Evolutionary conservation across 2,113 vertebrate genomes (phyloP).

Genomic region (Scophthalmus maximus): DNA sequence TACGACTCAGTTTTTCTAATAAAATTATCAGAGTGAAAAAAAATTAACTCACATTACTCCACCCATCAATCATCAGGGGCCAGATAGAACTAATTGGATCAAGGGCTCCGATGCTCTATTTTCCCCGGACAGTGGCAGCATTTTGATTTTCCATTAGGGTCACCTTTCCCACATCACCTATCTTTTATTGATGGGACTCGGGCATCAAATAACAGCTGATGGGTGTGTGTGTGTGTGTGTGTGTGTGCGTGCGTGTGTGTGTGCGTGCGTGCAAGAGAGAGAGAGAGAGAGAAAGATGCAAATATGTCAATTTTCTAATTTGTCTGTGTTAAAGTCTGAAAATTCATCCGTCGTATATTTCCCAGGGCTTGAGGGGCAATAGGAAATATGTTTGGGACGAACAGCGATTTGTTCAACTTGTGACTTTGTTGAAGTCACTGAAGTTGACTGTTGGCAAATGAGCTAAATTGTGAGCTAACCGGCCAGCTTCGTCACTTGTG

Average conservation of each 20-base stretch:
- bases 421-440: too few species aligned
- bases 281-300: not conserved
- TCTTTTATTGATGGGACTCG: conserved; percentile 31
- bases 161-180: conserved; percentile 36
- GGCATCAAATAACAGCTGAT: conserved; percentile 32
- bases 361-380: not conserved
- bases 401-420: too few species aligned
- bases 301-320: conserved; percentile 1
- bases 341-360: conserved; percentile 22
- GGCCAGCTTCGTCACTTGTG: not conserved
- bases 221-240: not conserved
- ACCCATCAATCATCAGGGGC: conserved; percentile 51
- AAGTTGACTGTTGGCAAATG: too few species aligned
- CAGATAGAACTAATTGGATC: conserved; percentile 45
- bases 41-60: conserved; percentile 20
- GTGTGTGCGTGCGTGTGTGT: not conserved
- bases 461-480: too few species aligned
- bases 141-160: conserved; percentile 67
- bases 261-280: too few species aligned
- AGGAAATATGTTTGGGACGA: too few species aligned
- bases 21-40: conserved; percentile 11
- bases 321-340: conserved; percentile 12
- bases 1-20: not conserved
- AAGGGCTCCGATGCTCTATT: conserved; percentile 15
- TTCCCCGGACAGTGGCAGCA: conserved; percentile 11